A percentile compares a stretch with the other conserved stretches of the same genome.
Evolutionary conservation across 2,113 vertebrate genomes (phyloP).

Genomic region (Cyrtonyx montezumae): DNA sequence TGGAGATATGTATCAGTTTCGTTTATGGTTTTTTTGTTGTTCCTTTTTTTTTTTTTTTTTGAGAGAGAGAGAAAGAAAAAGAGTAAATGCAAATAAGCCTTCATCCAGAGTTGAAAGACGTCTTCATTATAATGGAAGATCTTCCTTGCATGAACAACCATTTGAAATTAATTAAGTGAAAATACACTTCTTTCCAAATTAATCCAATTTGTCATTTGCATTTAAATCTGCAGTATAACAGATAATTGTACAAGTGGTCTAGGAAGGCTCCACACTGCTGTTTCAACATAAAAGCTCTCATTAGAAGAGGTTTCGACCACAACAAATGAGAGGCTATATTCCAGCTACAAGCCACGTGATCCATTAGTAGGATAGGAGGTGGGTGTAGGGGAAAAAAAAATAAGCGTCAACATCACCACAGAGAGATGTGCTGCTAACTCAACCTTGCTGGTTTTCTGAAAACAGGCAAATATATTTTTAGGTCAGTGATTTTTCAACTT

Average conservation of each 20-base stretch:
- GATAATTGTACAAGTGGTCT: neutral
- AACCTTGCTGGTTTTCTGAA: neutral
- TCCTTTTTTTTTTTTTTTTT: no score
- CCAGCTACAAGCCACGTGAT: neutral
- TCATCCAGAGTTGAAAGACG: neutral
- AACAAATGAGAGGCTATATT: constrained; percentile 26
- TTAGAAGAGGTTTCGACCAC: neutral
- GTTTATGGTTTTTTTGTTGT: neutral
- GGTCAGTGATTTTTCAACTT: constrained; percentile 37
- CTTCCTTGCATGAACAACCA: neutral
- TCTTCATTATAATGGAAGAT: neutral
- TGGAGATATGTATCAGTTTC: neutral
- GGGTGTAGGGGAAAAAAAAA: neutral
- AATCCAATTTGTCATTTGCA: neutral
- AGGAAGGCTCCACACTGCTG: neutral
- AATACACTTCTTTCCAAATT: neutral
- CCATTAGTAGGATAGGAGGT: neutral
- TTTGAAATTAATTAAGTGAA: neutral
- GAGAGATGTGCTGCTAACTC: neutral
- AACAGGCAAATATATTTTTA: constrained; percentile 48
- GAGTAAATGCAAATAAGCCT: neutral
- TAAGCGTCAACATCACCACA: neutral
- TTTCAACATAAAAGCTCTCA: neutral
- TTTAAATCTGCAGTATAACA: neutral
- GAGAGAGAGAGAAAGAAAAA: neutral